These are phyloP conservation scores for Achlya flavicornis DNA, from an alignment of 2,888 invertebrate genomes.

Conservation along the genomic window DNA sequence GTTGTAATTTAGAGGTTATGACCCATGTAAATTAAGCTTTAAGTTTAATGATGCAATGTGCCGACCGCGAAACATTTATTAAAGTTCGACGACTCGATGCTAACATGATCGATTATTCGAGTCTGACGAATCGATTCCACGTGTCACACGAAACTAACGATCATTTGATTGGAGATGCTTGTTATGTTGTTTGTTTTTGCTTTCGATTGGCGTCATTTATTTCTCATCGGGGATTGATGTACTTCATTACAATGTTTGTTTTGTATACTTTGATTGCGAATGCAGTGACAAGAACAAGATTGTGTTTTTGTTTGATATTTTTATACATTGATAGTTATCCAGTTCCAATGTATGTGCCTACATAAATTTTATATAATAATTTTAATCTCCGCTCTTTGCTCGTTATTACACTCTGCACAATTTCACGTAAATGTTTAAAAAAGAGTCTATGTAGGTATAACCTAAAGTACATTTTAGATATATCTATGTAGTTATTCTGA, in stretches of 20 bases:
- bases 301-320: neutral
- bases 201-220: conserved; percentile 23
- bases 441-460: too few relatives aligned
- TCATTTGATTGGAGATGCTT: conserved; percentile 44
- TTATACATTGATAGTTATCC: too few relatives aligned
- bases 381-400: too few relatives aligned
- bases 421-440: too few relatives aligned
- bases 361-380: too few relatives aligned
- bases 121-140: conserved; percentile 57
- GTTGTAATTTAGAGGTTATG: conserved; percentile 12
- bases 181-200: conserved; percentile 41
- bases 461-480: too few relatives aligned
- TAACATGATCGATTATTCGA: conserved; percentile 61
- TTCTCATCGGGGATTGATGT: conserved; percentile 21
- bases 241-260: conserved; percentile 15
- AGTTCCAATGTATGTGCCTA: too few relatives aligned
- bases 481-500: too few relatives aligned
- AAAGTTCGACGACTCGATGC: conserved; percentile 59
- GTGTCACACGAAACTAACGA: conserved; percentile 46
- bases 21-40: conserved; percentile 11
- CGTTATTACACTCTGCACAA: too few relatives aligned
- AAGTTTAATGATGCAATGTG: conserved; percentile 18
- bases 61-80: conserved; percentile 62
- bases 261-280: conserved; percentile 15
- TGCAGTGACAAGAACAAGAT: neutral